Evolutionary conservation across 2,888 invertebrate species (phyloP).

Genomic region (Hirtodrosophila trivittata): DNA sequence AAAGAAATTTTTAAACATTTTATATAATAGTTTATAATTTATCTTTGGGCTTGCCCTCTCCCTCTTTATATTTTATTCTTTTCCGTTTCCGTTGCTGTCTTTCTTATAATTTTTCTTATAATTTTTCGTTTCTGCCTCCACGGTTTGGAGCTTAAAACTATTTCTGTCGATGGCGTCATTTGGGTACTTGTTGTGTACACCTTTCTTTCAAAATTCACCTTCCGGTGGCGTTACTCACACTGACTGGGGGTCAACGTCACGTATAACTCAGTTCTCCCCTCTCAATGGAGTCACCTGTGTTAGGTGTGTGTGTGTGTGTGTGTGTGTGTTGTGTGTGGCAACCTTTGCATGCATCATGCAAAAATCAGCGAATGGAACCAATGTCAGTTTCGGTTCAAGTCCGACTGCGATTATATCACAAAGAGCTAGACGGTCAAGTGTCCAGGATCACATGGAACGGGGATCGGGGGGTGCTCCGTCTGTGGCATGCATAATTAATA

Average conservation of each 20-base stretch:
- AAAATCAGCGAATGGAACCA: slow-evolving; percentile 71
- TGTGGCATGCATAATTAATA: slow-evolving; percentile 65
- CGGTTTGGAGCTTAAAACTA: slow-evolving; percentile 23
- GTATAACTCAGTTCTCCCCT: slow-evolving; percentile 4
- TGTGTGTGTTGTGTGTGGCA: slow-evolving; percentile 28
- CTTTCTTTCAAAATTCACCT: slow-evolving; percentile 54
- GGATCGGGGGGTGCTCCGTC: not conserved
- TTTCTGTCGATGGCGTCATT: slow-evolving; percentile 50
- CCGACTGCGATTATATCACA: slow-evolving; percentile 62
- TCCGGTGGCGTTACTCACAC: slow-evolving; percentile 46
- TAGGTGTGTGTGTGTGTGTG: slow-evolving; percentile 5
- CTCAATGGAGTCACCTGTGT: not conserved
- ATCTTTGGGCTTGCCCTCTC: slow-evolving; percentile 12
- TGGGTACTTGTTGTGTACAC: slow-evolving; percentile 49
- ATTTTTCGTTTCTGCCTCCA: too few species aligned
- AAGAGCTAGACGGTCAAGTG: slow-evolving; percentile 26
- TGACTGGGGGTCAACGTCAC: slow-evolving; percentile 50
- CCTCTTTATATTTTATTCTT: slow-evolving; percentile 24
- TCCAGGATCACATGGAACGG: slow-evolving; percentile 15
- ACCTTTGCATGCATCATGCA: slow-evolving; percentile 62
- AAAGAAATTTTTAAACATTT: slow-evolving; percentile 10
- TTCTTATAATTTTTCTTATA: not conserved
- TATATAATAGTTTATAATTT: slow-evolving; percentile 19
- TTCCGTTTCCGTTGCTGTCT: slow-evolving; percentile 29
- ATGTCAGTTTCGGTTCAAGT: slow-evolving; percentile 68